Percentiles rank a stretch among this genome's conserved stretches.
Evolutionary conservation across 1,140 invertebrate genomes (phyloP).

Genomic region (Rhagoletis zephyria): DNA sequence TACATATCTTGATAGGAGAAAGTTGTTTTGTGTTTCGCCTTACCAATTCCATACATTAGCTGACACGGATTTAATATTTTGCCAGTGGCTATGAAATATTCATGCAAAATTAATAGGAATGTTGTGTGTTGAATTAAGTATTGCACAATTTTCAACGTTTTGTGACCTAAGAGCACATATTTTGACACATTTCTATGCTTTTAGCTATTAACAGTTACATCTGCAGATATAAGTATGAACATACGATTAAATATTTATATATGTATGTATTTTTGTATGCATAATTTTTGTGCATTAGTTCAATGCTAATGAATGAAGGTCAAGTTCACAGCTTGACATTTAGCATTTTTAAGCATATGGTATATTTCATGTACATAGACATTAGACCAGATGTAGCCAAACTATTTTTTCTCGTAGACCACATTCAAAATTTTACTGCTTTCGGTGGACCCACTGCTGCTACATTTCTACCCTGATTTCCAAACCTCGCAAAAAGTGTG

Average conservation of each 20-base stretch:
- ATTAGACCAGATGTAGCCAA: too few relatives aligned
- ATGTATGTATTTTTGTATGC: not conserved
- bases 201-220: not conserved
- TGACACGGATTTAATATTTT: constrained; percentile 17
- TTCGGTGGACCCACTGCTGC: too few relatives aligned
- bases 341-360: not conserved
- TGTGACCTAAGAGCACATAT: constrained; percentile 23
- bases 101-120: constrained; percentile 20
- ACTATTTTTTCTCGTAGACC: too few relatives aligned
- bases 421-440: too few relatives aligned
- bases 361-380: not conserved
- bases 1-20: not conserved
- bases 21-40: not conserved
- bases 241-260: not conserved
- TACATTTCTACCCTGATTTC: too few relatives aligned
- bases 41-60: constrained; percentile 11
- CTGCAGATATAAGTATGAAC: not conserved
- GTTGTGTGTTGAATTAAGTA: constrained; percentile 40
- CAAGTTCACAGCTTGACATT: constrained; percentile 13
- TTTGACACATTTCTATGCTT: constrained; percentile 39
- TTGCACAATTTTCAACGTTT: constrained; percentile 23
- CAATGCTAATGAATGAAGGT: constrained; percentile 26
- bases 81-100: not conserved
- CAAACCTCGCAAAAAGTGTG: too few relatives aligned
- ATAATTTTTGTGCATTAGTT: constrained; percentile 5